Evolutionary conservation across 2,888 invertebrate species (phyloP).

Genomic region (Oligia fasciuncula): DNA sequence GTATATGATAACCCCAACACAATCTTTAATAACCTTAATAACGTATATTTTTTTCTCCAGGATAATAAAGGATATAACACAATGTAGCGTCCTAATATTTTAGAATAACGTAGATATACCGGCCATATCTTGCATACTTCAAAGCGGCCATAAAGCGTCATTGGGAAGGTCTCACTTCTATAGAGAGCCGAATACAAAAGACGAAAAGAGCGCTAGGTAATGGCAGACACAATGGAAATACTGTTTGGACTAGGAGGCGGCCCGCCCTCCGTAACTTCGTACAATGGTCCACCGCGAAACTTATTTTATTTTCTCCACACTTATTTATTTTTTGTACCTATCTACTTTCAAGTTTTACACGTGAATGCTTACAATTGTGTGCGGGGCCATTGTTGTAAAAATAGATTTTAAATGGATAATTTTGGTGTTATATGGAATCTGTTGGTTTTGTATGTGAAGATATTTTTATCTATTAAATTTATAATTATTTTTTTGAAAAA

Average conservation of each 20-base stretch:
- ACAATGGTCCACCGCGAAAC: constrained; percentile 86
- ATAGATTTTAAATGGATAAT: constrained; percentile 49
- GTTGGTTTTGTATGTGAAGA: constrained; percentile 7
- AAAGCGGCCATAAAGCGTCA: constrained; percentile 87
- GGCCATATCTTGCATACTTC: constrained; percentile 85
- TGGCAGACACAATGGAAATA: constrained; percentile 88
- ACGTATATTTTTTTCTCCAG: constrained; percentile 1
- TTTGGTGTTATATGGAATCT: constrained; percentile 19
- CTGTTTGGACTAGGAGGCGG: constrained; percentile 88
- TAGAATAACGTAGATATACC: constrained; percentile 71
- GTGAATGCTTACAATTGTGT: constrained; percentile 66
- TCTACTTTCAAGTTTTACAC: constrained; percentile 76
- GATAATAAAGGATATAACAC: constrained; percentile 46
- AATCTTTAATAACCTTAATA: constrained; percentile 12
- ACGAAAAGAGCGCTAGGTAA: constrained; percentile 89
- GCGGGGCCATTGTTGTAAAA: constrained; percentile 48
- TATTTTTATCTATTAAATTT: neutral
- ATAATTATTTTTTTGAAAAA: neutral
- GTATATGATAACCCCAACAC: neutral
- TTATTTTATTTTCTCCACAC: constrained; percentile 86
- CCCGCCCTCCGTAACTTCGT: constrained; percentile 79
- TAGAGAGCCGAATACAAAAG: constrained; percentile 88
- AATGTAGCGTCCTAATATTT: constrained; percentile 65
- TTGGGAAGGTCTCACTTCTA: constrained; percentile 89
- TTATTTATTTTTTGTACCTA: constrained; percentile 84